Conservation (phyloP, 2,888 invertebrate genomes). For the Nemapogon koenigi region DNA sequence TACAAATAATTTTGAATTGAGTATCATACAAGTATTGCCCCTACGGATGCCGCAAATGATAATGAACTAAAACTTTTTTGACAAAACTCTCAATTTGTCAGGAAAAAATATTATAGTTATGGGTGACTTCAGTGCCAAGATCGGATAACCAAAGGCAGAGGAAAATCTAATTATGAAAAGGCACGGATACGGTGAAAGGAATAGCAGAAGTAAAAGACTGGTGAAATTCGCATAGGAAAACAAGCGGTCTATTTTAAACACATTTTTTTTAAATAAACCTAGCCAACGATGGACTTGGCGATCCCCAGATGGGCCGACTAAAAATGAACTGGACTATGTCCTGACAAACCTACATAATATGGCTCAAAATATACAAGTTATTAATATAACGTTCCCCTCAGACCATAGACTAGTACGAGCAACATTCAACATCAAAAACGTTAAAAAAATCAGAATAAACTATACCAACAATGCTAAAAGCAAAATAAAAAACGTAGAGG, state of each 20-base stretch:
- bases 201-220: conserved; percentile 1
- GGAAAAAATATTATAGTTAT: conserved; percentile 10
- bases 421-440: not conserved
- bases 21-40: conserved; percentile 19
- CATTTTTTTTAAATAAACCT: not conserved
- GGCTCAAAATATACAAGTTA: not conserved
- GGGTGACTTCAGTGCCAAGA: conserved; percentile 16
- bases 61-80: conserved; percentile 12
- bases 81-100: conserved; percentile 11
- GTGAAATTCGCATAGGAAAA: not conserved
- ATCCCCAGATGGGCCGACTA: not conserved
- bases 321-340: not conserved
- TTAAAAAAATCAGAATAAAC: not conserved
- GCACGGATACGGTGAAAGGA: conserved; percentile 16
- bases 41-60: conserved; percentile 15
- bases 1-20: not conserved
- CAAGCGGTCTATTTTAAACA: not conserved
- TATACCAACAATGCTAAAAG: not conserved
- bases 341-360: not conserved
- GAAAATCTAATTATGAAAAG: conserved; percentile 11
- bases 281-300: not conserved
- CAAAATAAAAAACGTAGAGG: not conserved
- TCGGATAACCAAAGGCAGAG: conserved; percentile 11
- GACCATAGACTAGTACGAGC: not conserved
- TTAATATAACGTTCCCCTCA: not conserved